Percentiles rank a stretch among this genome's conserved stretches.
phyloP scores from a whole-genome alignment of 2,888 invertebrate genomes.

The Myopa testacea region DNA sequence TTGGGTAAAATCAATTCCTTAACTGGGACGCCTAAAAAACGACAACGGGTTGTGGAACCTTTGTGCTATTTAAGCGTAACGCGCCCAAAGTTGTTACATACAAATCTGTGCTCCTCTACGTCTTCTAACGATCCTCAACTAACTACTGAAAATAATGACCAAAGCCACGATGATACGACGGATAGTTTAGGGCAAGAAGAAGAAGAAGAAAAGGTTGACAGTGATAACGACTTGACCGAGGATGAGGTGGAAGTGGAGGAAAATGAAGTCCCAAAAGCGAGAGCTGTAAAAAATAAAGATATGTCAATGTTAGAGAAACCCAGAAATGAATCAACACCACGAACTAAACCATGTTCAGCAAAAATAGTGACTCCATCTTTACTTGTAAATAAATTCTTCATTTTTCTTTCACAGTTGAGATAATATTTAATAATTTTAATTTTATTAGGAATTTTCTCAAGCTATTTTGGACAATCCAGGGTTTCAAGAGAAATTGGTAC shows the following conservation, averaged over 20 bases:
- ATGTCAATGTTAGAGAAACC: constrained; percentile 45
- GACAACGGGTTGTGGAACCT: constrained; percentile 46
- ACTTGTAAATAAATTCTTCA: constrained; percentile 5
- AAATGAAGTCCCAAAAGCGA: constrained; percentile 24
- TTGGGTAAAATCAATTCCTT: background rate
- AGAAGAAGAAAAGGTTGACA: constrained; percentile 38
- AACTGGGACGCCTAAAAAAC: constrained; percentile 38
- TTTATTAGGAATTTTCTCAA: constrained; percentile 57
- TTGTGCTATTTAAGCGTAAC: constrained; percentile 48
- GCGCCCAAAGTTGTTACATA: constrained; percentile 24
- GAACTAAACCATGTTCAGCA: constrained; percentile 39
- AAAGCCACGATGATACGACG: background rate
- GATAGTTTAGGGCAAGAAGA: constrained; percentile 34
- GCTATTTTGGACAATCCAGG: constrained; percentile 60
- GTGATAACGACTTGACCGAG: constrained; percentile 31
- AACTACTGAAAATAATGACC: background rate
- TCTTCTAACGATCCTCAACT: background rate
- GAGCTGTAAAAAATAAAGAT: constrained; percentile 35
- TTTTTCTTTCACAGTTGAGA: background rate
- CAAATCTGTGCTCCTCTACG: constrained; percentile 1
- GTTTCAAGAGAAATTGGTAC: constrained; percentile 61
- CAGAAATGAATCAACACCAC: constrained; percentile 59
- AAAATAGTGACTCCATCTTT: constrained; percentile 49
- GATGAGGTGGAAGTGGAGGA: constrained; percentile 35
- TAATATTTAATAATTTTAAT: constrained; percentile 3